These are phyloP conservation scores for Phocoena phocoena DNA, from an alignment of 2,113 vertebrate genomes.

Conservation along the genomic window DNA sequence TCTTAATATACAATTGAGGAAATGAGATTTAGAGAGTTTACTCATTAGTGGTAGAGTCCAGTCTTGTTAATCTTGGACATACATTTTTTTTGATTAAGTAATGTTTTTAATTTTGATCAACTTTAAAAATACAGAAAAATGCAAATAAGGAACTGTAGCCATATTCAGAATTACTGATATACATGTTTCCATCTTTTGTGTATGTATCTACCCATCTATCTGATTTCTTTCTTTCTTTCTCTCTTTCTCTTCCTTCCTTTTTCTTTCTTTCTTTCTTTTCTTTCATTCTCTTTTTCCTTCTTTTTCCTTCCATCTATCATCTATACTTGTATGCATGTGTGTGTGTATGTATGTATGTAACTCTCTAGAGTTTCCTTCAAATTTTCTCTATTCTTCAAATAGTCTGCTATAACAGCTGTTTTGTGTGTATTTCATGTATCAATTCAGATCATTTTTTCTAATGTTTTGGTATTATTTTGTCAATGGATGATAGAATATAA, in stretches of 20 bases:
- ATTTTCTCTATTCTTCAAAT: not conserved
- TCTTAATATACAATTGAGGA: slow-evolving; percentile 25
- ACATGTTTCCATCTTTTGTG: not conserved
- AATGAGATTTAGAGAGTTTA: slow-evolving; percentile 29
- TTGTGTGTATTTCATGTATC: not conserved
- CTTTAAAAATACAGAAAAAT: not conserved
- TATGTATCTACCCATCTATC: not conserved
- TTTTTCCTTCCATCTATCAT: not conserved
- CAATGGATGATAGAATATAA: not conserved
- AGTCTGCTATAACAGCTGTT: not conserved
- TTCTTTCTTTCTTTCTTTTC: too few species aligned
- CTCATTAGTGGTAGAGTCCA: not conserved
- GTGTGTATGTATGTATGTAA: not conserved
- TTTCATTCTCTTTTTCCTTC: too few species aligned
- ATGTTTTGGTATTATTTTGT: not conserved
- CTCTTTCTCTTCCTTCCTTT: too few species aligned
- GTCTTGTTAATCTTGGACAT: not conserved
- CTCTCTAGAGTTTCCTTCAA: not conserved
- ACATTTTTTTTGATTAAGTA: not conserved
- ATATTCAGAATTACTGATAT: not conserved
- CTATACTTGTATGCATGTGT: not conserved
- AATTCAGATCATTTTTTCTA: not conserved
- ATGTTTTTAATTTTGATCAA: not conserved
- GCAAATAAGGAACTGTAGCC: not conserved
- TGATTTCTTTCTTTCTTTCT: not conserved